A percentile compares a stretch with the other conserved stretches of the same genome.
Evolutionary conservation across 2,797 vertebrate species (phyloP).

Genomic region (Microtus californicus): DNA sequence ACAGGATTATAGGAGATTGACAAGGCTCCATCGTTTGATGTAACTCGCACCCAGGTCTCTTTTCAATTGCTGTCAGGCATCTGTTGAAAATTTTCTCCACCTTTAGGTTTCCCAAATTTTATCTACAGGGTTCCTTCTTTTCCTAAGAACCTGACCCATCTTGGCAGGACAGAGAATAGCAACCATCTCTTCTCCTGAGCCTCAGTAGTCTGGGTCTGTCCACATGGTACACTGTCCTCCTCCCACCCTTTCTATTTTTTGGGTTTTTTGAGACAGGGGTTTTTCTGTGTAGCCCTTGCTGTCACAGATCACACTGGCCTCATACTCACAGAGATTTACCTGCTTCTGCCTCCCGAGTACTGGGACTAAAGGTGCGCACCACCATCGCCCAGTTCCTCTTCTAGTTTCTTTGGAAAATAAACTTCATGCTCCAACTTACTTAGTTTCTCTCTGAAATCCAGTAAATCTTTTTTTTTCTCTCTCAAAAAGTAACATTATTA

Average conservation of each 20-base stretch:
- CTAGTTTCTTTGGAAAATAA: not conserved
- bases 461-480: not conserved
- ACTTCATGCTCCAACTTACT: not conserved
- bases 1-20: not conserved
- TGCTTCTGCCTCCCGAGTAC: not conserved
- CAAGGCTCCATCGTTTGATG: not conserved
- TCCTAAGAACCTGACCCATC: not conserved
- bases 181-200: not conserved
- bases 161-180: not conserved
- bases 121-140: not conserved
- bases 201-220: not conserved
- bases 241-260: not conserved
- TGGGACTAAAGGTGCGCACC: not conserved
- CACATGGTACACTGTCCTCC: not conserved
- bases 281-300: not conserved
- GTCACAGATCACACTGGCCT: not conserved
- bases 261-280: not conserved
- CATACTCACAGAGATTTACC: not conserved
- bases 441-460: constrained; percentile 32
- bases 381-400: not conserved
- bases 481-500: not conserved
- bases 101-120: not conserved
- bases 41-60: not conserved
- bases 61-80: not conserved
- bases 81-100: not conserved